Evolutionary conservation across 2,113 vertebrate species (phyloP).

Genomic region (Colistium nudipinnis): DNA sequence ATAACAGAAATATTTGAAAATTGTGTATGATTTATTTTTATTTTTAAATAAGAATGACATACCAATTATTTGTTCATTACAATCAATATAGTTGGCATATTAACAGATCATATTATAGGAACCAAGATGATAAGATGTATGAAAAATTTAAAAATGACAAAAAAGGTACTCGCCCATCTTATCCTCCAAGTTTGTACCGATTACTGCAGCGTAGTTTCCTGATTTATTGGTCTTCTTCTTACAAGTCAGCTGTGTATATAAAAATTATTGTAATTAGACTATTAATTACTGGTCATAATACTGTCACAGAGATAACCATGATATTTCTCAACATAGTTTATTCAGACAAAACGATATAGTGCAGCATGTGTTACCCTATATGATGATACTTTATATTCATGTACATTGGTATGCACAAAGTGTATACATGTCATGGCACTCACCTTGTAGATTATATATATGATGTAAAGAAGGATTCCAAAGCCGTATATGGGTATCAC

Average conservation of each 20-base stretch:
- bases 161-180: constrained; percentile 56
- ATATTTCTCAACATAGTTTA: background rate
- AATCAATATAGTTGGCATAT: too few relatives aligned
- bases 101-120: too few relatives aligned
- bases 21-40: too few relatives aligned
- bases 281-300: background rate
- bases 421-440: background rate
- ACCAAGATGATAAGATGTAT: too few relatives aligned
- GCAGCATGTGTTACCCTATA: background rate
- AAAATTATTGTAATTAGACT: background rate
- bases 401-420: background rate
- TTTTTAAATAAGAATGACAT: too few relatives aligned
- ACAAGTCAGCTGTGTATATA: constrained; percentile 84
- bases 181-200: background rate
- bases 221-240: constrained; percentile 76
- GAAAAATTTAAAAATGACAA: too few relatives aligned
- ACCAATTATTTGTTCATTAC: too few relatives aligned
- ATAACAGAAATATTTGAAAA: background rate
- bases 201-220: constrained; percentile 10
- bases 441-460: constrained; percentile 97
- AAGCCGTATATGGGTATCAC: constrained; percentile 96
- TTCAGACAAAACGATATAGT: background rate
- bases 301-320: background rate
- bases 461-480: constrained; percentile 93
- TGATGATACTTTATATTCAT: background rate